Conservation (phyloP, 1,140 invertebrate species). For the Maniola jurtina region DNA sequence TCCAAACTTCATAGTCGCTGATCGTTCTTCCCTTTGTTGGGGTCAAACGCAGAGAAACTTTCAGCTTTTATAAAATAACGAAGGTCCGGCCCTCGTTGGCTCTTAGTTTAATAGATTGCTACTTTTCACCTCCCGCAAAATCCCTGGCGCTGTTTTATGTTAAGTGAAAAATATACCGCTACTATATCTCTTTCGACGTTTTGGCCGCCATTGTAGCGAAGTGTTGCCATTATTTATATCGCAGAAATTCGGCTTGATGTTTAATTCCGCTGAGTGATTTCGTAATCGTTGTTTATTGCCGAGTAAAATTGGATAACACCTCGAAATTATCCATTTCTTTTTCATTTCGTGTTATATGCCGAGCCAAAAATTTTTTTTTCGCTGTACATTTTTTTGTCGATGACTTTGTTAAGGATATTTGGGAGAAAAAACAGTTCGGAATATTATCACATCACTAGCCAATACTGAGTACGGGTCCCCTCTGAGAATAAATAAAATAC, state of each 20-base stretch:
- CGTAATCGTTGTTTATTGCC: background rate
- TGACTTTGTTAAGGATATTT: too few species aligned
- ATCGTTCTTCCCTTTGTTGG: too few species aligned
- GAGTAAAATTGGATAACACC: background rate
- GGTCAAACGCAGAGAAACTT: too few species aligned
- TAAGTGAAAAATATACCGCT: slow-evolving; percentile 17
- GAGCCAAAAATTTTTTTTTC: background rate
- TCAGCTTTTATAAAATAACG: too few species aligned
- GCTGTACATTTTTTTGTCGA: background rate
- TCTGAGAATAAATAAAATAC: too few species aligned
- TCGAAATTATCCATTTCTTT: background rate
- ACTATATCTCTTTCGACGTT: slow-evolving; percentile 22
- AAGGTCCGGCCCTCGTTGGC: too few species aligned
- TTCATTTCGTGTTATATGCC: background rate
- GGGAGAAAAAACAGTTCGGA: too few species aligned
- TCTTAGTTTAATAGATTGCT: too few species aligned
- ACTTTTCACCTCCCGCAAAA: background rate
- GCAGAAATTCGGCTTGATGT: background rate
- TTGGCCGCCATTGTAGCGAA: slow-evolving; percentile 11
- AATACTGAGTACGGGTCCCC: too few species aligned
- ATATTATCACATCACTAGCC: too few species aligned
- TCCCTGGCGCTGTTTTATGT: slow-evolving; percentile 11
- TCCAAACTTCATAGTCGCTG: too few species aligned
- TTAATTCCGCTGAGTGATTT: slow-evolving; percentile 1
- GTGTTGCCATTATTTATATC: slow-evolving; percentile 18